These are phyloP conservation scores for Ephydatia muelleri DNA, from an alignment of 37 sponge, comb jelly and placozoan genomes.

Conservation along the genomic window DNA sequence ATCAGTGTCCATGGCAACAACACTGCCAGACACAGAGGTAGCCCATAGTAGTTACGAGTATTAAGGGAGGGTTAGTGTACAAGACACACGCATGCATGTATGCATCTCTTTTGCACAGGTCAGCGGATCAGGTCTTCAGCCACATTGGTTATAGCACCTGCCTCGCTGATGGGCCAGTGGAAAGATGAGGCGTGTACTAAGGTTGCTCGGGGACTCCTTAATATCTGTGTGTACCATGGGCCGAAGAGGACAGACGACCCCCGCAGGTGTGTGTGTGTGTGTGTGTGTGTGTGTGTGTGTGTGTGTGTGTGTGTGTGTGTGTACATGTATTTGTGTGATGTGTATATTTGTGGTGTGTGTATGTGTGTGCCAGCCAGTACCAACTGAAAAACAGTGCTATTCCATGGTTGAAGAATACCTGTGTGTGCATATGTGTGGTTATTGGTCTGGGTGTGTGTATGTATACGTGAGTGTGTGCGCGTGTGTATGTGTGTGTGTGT, in stretches of 20 bases:
- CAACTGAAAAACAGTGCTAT: no score
- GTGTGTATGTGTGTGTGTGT: not conserved
- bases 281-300: conserved; percentile 23
- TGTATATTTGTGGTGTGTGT: not conserved
- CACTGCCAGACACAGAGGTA: no score
- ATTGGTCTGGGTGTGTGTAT: no score
- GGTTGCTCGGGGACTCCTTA: conserved; percentile 24
- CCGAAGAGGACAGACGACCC: conserved; percentile 34
- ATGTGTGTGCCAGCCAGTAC: no score
- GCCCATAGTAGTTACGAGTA: not conserved
- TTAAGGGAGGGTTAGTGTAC: no score
- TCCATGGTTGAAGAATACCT: no score
- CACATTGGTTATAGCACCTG: conserved; percentile 73
- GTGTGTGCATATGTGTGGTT: conserved; percentile 16
- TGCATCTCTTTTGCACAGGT: conserved; percentile 1
- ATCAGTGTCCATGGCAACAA: no score
- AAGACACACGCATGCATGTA: not conserved
- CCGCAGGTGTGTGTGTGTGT: conserved; percentile 32
- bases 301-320: no score
- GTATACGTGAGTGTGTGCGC: no score
- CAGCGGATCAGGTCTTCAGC: conserved; percentile 26
- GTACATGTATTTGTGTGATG: no score
- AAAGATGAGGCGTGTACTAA: conserved; percentile 47
- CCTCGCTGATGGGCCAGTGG: conserved; percentile 77
- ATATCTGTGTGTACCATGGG: conserved; percentile 61